Conservation (phyloP, 1,140 invertebrate species). For the Ceratina japonica region DNA sequence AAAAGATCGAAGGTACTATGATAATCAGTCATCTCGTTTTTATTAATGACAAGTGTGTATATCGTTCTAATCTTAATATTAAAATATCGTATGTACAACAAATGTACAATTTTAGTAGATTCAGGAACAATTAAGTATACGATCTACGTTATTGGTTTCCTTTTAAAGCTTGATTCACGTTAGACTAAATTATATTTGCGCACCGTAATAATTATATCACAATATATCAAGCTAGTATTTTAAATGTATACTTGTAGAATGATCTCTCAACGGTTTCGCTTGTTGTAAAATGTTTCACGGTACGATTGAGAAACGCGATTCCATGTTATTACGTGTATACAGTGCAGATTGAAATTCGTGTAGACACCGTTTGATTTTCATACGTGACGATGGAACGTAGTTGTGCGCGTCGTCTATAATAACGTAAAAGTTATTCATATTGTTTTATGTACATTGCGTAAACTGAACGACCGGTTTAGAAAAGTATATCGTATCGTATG, state of each 20-base stretch:
- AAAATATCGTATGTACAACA: constrained; percentile 73
- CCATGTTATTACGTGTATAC: constrained; percentile 19
- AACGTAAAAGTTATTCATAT: constrained; percentile 25
- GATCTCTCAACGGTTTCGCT: constrained; percentile 14
- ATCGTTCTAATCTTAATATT: constrained; percentile 68
- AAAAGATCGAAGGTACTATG: constrained; percentile 28
- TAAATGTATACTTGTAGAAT: constrained; percentile 21
- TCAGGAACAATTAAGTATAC: constrained; percentile 73
- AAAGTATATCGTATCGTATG: constrained; percentile 21
- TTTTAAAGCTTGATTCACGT: constrained; percentile 44
- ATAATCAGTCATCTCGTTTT: constrained; percentile 54
- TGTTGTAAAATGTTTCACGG: constrained; percentile 31
- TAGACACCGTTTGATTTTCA: too few relatives aligned
- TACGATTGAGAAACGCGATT: constrained; percentile 5
- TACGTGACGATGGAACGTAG: constrained; percentile 16
- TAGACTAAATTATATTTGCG: constrained; percentile 59
- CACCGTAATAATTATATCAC: constrained; percentile 67
- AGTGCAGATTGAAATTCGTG: background rate
- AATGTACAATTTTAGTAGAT: constrained; percentile 74
- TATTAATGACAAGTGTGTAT: constrained; percentile 67
- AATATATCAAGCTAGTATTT: constrained; percentile 63
- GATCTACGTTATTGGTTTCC: constrained; percentile 54
- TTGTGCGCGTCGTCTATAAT: constrained; percentile 53
- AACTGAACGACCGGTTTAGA: constrained; percentile 21
- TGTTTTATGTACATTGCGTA: constrained; percentile 29